A percentile compares a stretch with the other conserved stretches of the same genome.
These are phyloP conservation scores for Temnothorax curvispinosus DNA, from an alignment of 1,140 invertebrate genomes.

Conservation along the genomic window DNA sequence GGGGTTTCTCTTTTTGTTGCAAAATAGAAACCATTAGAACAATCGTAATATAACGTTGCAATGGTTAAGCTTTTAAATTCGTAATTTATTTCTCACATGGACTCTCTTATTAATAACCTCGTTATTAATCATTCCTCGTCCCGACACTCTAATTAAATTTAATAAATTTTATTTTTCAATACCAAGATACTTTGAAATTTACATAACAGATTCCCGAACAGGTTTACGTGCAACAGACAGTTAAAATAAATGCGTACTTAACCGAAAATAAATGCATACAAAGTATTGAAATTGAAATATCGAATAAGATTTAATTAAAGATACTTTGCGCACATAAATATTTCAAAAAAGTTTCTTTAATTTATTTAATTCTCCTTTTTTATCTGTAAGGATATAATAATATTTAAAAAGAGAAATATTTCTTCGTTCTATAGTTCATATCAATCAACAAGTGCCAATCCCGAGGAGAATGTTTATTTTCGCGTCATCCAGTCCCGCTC, in stretches of 20 bases:
- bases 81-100: conserved; percentile 25
- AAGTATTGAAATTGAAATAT: neutral
- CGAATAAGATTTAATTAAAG: neutral
- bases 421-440: conserved; percentile 19
- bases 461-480: conserved; percentile 53
- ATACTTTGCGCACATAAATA: neutral
- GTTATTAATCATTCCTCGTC: neutral
- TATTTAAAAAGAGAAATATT: neutral
- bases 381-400: neutral
- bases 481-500: conserved; percentile 22
- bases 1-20: conserved; percentile 12
- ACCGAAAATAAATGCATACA: neutral
- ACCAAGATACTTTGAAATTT: neutral
- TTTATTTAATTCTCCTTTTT: neutral
- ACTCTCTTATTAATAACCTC: neutral
- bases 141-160: neutral
- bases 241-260: neutral
- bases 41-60: conserved; percentile 52
- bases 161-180: conserved; percentile 9
- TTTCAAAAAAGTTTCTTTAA: neutral
- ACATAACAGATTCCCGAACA: neutral
- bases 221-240: neutral
- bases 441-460: conserved; percentile 28
- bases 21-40: conserved; percentile 61
- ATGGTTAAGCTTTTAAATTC: conserved; percentile 23